Evolutionary conservation across 2,797 vertebrate genomes (phyloP), one percentile per base, ranked within the genome.

Genomic region (Falco naumanni): DNA sequence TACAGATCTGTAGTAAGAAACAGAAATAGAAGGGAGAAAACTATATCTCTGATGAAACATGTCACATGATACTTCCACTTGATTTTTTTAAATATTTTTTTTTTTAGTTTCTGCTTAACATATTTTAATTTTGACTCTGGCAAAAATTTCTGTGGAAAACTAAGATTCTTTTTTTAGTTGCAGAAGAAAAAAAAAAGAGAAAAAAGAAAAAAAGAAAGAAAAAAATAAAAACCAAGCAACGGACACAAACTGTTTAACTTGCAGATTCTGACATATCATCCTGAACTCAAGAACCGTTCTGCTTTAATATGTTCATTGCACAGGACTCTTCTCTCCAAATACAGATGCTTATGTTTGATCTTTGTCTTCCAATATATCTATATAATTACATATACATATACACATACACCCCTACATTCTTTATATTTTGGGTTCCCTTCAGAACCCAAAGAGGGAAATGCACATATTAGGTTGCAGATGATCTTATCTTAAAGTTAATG

Each of bases 391-490:
- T 24, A 29, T 22, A 29, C 29, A 29, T 54, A 31, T 26, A n/a
- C 39, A 1, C 21, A 9, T 53, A 77, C 34, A 37, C 4, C 3
- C 7, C 8, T 18, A 47, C 2, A 9, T 56, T 80, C 15, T 34
- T 0, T 47, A 6, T 28, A 50, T 45, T 17, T 64, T 75, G 15
- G 19, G 1, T 15, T 90, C 11, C 37, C 21, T 80, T 81, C 33
- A 64, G 50, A 60, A 75, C 3, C 2, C 11, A 43, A 53, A 72
- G 17, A 65, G 1, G 2, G 4, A 57, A 84, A 45, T 37, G 0
- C 65, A 1, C 21, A 8, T 39, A 19, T 60, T 50, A 45, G 33
- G 13, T 33, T 0, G 0, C 39, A 21, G 53, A 6, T 64, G 61
- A 56, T 11, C 53, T 87, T 90, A 57, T 22, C 11, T 13, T 81